phyloP scores from a whole-genome alignment of 1,140 invertebrate species.

The Bombus superbus region DNA sequence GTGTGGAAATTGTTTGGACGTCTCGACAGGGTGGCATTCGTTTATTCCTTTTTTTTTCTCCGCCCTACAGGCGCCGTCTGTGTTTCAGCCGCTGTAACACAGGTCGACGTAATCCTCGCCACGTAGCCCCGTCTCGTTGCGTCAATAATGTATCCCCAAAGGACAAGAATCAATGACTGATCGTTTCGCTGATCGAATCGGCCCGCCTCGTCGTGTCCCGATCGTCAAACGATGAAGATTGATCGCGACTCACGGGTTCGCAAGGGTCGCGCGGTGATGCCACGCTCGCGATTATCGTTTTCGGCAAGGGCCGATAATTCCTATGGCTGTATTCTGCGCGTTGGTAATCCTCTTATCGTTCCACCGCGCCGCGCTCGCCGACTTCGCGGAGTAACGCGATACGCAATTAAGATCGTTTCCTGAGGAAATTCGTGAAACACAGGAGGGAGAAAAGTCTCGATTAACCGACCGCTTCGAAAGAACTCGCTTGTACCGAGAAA shows the following conservation, averaged over 20 bases:
- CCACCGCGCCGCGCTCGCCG: too few species aligned
- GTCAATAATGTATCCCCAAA: slow-evolving; percentile 40
- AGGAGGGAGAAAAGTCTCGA: slow-evolving; percentile 1
- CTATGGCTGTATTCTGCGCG: slow-evolving; percentile 34
- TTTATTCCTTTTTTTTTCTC: background rate
- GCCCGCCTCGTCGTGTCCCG: background rate
- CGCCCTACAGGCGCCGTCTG: background rate
- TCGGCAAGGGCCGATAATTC: slow-evolving; percentile 48
- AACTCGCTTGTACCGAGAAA: background rate
- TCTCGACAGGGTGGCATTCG: background rate
- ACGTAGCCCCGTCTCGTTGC: background rate
- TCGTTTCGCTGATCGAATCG: slow-evolving; percentile 27
- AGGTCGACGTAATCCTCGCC: slow-evolving; percentile 19
- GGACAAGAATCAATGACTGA: slow-evolving; percentile 61
- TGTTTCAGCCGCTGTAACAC: slow-evolving; percentile 6
- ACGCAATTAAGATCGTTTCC: slow-evolving; percentile 33
- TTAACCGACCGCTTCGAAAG: background rate
- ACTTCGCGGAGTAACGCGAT: slow-evolving; percentile 22
- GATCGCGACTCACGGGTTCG: slow-evolving; percentile 38
- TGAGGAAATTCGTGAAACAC: slow-evolving; percentile 30
- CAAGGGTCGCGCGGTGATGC: slow-evolving; percentile 12
- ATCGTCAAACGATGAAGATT: slow-evolving; percentile 67
- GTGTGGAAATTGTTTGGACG: slow-evolving; percentile 30
- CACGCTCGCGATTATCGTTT: slow-evolving; percentile 51
- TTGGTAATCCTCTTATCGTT: slow-evolving; percentile 36